phyloP scores from a whole-genome alignment of 2,113 vertebrate genomes.

The Anas platyrhynchos region DNA sequence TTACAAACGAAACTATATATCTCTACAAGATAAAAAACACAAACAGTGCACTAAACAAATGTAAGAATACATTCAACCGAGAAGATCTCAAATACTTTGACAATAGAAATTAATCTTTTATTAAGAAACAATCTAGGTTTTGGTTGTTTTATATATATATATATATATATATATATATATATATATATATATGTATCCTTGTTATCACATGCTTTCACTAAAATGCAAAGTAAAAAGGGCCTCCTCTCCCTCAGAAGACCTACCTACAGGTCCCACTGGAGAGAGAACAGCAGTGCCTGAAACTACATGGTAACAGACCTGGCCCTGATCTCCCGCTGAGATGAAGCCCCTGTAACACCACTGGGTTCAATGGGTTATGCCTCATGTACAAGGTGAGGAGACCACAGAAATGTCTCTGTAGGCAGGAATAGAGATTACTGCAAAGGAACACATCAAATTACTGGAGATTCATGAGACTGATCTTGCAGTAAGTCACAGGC shows the following conservation, averaged over 20 bases:
- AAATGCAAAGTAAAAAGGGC: neutral
- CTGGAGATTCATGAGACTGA: neutral
- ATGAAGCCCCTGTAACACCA: neutral
- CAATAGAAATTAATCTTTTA: neutral
- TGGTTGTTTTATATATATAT: too few relatives aligned
- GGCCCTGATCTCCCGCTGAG: neutral
- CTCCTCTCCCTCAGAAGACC: neutral
- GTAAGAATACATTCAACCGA: neutral
- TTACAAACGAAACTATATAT: neutral
- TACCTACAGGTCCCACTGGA: neutral
- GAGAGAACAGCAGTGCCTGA: neutral
- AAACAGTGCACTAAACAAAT: neutral
- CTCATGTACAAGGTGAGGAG: accelerated
- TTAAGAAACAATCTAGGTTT: neutral
- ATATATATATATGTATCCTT: neutral
- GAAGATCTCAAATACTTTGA: neutral
- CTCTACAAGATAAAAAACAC: neutral
- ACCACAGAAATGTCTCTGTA: neutral
- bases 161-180: neutral
- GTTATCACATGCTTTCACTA: neutral
- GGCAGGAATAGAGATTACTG: neutral
- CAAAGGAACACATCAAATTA: neutral
- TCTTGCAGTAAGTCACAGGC: neutral
- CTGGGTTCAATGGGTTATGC: neutral
- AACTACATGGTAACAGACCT: neutral